Evolutionary conservation across 2,888 invertebrate genomes (phyloP).

Genomic region (Caenorhabditis afra): DNA sequence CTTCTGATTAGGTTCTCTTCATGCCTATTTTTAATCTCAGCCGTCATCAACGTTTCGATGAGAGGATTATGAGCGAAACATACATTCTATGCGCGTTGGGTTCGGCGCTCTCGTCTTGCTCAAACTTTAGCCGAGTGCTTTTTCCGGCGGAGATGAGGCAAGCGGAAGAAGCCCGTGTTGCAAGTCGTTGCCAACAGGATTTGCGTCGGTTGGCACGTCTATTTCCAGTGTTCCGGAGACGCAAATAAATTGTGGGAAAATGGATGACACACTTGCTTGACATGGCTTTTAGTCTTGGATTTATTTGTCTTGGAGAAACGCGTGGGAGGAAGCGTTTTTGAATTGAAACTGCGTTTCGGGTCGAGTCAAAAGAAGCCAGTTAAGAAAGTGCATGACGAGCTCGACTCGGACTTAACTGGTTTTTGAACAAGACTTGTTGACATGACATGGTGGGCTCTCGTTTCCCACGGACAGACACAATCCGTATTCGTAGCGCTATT

Average conservation of each 20-base stretch:
- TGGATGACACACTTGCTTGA: conserved; percentile 40
- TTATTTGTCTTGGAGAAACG: conserved; percentile 4
- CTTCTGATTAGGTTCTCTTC: conserved; percentile 24
- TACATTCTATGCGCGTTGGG: not conserved
- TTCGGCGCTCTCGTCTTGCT: conserved; percentile 14
- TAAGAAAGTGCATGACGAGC: conserved; percentile 31
- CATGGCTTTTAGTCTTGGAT: conserved; percentile 30
- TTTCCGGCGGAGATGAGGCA: conserved; percentile 1
- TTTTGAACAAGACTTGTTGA: conserved; percentile 6
- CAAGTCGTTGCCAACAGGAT: conserved; percentile 31
- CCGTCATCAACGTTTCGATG: conserved; percentile 12
- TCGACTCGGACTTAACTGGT: conserved; percentile 11
- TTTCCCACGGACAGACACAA: not conserved
- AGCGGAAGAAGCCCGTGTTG: conserved; percentile 29
- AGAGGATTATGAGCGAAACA: conserved; percentile 8
- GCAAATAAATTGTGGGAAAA: conserved; percentile 49
- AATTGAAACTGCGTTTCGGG: conserved; percentile 12
- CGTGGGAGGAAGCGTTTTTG: conserved; percentile 45
- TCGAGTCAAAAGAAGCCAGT: conserved; percentile 36
- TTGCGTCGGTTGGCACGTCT: conserved; percentile 37
- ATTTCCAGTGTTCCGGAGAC: conserved; percentile 51
- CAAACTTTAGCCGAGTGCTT: conserved; percentile 31
- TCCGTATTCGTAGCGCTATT: not conserved
- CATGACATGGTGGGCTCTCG: not conserved
- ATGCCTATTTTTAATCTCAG: conserved; percentile 33